Percentiles rank a stretch among this genome's conserved stretches.
These are phyloP conservation scores for Parapsyche elsis DNA, from an alignment of 1,140 invertebrate genomes.

Conservation along the genomic window DNA sequence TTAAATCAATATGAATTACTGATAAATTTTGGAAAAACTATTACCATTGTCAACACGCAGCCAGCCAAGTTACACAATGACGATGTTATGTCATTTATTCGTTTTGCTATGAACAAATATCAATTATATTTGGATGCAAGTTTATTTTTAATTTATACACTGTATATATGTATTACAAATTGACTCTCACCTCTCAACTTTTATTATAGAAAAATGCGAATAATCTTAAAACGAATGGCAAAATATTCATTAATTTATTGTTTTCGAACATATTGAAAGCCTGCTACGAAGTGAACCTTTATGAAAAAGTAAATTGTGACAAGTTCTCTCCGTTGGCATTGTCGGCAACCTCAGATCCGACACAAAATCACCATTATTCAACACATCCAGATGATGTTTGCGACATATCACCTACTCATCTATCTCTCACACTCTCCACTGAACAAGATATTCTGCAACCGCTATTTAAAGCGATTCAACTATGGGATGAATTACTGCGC, in stretches of 20 bases:
- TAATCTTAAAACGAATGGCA: not conserved
- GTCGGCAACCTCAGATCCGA: not conserved
- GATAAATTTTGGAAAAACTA: constrained; percentile 43
- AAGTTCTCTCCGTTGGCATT: constrained; percentile 10
- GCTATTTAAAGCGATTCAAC: constrained; percentile 41
- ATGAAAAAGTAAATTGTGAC: constrained; percentile 36
- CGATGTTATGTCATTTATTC: constrained; percentile 32
- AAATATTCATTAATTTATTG: constrained; percentile 10
- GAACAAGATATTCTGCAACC: constrained; percentile 35
- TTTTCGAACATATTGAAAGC: constrained; percentile 38
- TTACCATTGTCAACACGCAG: constrained; percentile 40
- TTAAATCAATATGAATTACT: constrained; percentile 11
- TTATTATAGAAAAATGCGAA: not conserved
- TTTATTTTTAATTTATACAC: constrained; percentile 6
- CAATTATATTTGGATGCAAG: constrained; percentile 29
- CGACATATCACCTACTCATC: constrained; percentile 49
- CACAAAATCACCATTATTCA: not conserved
- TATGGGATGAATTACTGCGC: constrained; percentile 29
- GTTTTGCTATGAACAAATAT: constrained; percentile 36
- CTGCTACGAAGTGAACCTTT: constrained; percentile 33
- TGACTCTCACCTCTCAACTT: not conserved
- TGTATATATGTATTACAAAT: not conserved
- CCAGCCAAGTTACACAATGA: constrained; percentile 40
- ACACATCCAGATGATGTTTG: constrained; percentile 50
- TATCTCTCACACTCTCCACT: constrained; percentile 38